Percentiles rank a stretch among this genome's conserved stretches.
These are phyloP conservation scores for Azemiops feae DNA, from an alignment of 2,113 vertebrate species.

Conservation along the genomic window DNA sequence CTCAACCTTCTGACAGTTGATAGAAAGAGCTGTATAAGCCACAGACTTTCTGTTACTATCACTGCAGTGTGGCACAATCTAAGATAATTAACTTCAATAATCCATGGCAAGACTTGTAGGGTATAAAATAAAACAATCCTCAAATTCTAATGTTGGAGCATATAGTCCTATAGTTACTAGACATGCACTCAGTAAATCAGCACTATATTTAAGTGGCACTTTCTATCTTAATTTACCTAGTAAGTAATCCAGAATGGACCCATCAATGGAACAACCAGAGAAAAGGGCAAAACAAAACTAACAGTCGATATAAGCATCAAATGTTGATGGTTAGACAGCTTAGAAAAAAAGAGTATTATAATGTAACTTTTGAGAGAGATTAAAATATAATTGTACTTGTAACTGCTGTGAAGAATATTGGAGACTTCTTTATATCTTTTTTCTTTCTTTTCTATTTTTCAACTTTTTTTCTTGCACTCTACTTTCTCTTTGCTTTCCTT, in stretches of 20 bases:
- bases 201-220: background rate
- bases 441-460: background rate
- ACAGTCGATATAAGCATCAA: background rate
- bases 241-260: too few relatives aligned
- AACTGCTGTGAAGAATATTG: background rate
- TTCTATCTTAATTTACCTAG: background rate
- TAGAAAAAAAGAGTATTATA: background rate
- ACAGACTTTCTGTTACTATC: background rate
- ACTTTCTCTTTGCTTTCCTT: background rate
- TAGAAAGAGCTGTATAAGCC: background rate
- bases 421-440: background rate
- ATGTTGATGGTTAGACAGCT: background rate
- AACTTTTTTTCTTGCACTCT: background rate
- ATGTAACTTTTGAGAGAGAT: background rate
- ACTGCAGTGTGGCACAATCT: background rate
- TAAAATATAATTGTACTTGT: background rate
- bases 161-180: background rate
- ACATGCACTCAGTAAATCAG: fast-evolving
- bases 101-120: background rate
- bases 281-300: background rate
- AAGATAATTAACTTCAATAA: background rate
- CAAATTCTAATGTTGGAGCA: background rate
- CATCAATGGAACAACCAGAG: background rate
- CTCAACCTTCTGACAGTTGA: background rate
- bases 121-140: background rate